Evolutionary conservation across 1,140 invertebrate genomes (phyloP), one percentile per base, ranked within the genome.

Genomic region (Sweltsa coloradensis): DNA sequence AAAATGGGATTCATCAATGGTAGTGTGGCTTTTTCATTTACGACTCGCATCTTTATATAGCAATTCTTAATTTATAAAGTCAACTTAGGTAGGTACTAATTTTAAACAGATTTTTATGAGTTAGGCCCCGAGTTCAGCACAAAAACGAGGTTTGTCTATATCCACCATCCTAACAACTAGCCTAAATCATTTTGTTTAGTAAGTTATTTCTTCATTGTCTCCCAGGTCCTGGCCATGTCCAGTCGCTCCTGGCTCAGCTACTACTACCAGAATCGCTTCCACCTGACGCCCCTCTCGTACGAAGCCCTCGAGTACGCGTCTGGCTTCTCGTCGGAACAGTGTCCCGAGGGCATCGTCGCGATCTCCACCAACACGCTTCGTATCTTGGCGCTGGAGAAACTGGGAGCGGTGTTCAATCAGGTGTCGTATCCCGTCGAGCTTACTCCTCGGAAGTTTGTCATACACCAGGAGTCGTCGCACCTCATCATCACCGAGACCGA

Each of bases 331-430:
- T 97, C 92, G 49, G 95, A 99, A 67, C 96, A 99, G 65, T 99
- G 96, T 74, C 91, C 93, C 1, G 97, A 99, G 68, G 97, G 95
- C 53, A 96, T 99, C 54, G 97, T 99, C 5, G 96, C 97, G 0
- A 99, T 99, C 65, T 96, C 94, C 0, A 89, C 89, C 1, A 99
- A 99, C 58, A 99, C 95, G 0, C 69, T 99, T 22, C 77, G 93
- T 53, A 99, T 99, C 76, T 78, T 99, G 59, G 94, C 96, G 0
- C 68, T 99, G 13, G 97, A 99, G 66, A 99, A 99, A 66, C 68
- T 99, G 0, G 97, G 97, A 0, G 94, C 92, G 0, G 92, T 99
- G 3, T 99, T 99, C 60, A 99, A 99, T 71, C 94, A 98, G 66
- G 78, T 89, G 18, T 84, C 82, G 6, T 83, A 90, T 55, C 86